Conservation (phyloP, 2,797 vertebrate species). For the Chrosomus eos region DNA sequence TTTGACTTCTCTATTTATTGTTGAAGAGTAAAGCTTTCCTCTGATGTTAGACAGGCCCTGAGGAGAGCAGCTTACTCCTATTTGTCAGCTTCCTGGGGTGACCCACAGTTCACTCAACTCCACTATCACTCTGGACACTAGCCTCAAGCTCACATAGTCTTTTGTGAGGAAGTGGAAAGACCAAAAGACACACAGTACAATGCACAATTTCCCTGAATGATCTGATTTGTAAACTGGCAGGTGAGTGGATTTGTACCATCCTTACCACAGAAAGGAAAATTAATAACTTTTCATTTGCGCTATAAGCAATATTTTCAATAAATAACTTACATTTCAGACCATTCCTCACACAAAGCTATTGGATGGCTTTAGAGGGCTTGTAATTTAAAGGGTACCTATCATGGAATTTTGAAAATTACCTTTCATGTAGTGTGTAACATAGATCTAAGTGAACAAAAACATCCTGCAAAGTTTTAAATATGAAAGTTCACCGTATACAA, state of each 20-base stretch:
- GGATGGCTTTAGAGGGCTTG: background rate
- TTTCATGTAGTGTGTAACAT: too few relatives aligned
- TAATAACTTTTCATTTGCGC: background rate
- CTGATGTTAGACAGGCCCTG: conserved; percentile 38
- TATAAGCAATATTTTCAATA: background rate
- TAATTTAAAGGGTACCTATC: too few relatives aligned
- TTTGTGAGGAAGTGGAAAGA: conserved; percentile 39
- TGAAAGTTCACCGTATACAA: too few relatives aligned
- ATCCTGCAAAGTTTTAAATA: too few relatives aligned
- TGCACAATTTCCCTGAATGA: conserved; percentile 11
- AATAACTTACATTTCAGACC: background rate
- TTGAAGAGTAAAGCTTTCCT: conserved; percentile 18
- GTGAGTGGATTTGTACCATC: background rate
- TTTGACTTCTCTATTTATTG: conserved; percentile 33
- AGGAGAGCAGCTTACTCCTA: conserved; percentile 42
- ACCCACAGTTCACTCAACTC: conserved; percentile 53
- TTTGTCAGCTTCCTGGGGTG: conserved; percentile 52
- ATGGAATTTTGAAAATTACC: too few relatives aligned
- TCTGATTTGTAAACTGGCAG: conserved; percentile 29
- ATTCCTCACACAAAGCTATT: background rate
- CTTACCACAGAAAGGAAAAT: background rate
- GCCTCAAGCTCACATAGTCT: conserved; percentile 37
- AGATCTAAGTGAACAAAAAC: too few relatives aligned
- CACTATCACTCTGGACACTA: conserved; percentile 50
- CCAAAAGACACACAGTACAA: conserved; percentile 14